A percentile compares a stretch with the other conserved stretches of the same genome.
These are phyloP conservation scores for Notechis scutatus DNA, from an alignment of 2,113 vertebrate species.

Conservation along the genomic window DNA sequence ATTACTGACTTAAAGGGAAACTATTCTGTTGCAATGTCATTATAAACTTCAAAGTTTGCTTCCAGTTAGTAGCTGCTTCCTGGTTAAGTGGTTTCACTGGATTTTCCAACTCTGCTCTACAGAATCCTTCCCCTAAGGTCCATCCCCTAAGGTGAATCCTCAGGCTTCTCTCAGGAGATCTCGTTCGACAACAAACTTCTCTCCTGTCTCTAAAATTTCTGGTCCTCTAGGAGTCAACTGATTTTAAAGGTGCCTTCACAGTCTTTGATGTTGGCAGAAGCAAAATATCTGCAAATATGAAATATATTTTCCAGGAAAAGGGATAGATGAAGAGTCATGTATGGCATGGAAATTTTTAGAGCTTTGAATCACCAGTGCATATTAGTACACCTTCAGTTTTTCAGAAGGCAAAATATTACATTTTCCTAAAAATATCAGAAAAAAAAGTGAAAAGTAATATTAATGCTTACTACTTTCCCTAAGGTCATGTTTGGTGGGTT, in stretches of 20 bases:
- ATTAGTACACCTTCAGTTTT: neutral
- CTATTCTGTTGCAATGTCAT: too few relatives aligned
- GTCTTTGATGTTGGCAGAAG: neutral
- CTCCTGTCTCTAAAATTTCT: neutral
- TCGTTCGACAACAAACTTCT: neutral
- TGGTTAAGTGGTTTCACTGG: too few relatives aligned
- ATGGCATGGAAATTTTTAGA: neutral
- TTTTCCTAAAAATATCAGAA: neutral
- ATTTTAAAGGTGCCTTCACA: neutral
- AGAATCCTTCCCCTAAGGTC: too few relatives aligned
- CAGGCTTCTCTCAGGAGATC: neutral
- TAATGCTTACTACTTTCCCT: neutral
- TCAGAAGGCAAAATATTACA: neutral
- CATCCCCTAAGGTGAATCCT: neutral
- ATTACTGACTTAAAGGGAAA: too few relatives aligned
- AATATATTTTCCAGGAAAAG: neutral
- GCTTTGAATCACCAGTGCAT: neutral
- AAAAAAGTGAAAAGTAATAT: neutral
- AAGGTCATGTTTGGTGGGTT: neutral
- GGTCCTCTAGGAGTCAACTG: neutral
- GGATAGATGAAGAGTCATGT: neutral
- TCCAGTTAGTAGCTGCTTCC: too few relatives aligned
- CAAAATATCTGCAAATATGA: neutral
- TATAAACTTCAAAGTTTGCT: too few relatives aligned
- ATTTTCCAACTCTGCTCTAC: too few relatives aligned